phyloP scores from a whole-genome alignment of 1,140 invertebrate genomes.

The Lethocerus indicus region DNA sequence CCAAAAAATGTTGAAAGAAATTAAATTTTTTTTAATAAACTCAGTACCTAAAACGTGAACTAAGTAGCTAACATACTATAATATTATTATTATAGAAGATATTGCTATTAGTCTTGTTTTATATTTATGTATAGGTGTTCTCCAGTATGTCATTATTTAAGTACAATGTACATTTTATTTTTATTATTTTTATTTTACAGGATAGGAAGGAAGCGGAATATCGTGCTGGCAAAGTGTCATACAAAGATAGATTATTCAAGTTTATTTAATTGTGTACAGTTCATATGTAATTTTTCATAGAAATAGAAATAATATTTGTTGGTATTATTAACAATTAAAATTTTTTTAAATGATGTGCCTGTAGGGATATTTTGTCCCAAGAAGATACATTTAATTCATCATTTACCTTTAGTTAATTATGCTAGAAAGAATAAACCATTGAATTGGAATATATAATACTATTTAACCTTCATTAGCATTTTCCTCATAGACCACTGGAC shows the following conservation, averaged over 20 bases:
- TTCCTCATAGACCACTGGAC: no score
- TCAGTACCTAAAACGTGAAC: not conserved
- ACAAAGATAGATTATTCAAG: constrained; percentile 8
- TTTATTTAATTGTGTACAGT: constrained; percentile 25
- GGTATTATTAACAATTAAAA: not conserved
- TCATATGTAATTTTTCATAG: not conserved
- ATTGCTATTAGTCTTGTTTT: not conserved
- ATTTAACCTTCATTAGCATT: no score
- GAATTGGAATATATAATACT: no score
- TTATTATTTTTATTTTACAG: constrained; percentile 24
- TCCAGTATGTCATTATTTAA: constrained; percentile 1
- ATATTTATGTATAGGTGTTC: not conserved
- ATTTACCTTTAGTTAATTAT: not conserved
- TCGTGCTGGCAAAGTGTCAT: constrained; percentile 15
- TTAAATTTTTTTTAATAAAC: not conserved
- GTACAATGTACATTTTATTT: not conserved
- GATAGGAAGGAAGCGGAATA: constrained; percentile 33
- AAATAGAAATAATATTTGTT: not conserved
- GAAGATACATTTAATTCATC: not conserved
- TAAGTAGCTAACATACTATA: not conserved
- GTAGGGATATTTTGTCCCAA: not conserved
- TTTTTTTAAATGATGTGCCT: not conserved
- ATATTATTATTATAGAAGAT: not conserved
- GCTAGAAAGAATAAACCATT: not conserved
- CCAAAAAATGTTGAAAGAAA: not conserved